Evolutionary conservation across 2,113 vertebrate genomes (phyloP), one percentile per base, ranked within the genome.

Genomic region (Eptatretus burgeri): DNA sequence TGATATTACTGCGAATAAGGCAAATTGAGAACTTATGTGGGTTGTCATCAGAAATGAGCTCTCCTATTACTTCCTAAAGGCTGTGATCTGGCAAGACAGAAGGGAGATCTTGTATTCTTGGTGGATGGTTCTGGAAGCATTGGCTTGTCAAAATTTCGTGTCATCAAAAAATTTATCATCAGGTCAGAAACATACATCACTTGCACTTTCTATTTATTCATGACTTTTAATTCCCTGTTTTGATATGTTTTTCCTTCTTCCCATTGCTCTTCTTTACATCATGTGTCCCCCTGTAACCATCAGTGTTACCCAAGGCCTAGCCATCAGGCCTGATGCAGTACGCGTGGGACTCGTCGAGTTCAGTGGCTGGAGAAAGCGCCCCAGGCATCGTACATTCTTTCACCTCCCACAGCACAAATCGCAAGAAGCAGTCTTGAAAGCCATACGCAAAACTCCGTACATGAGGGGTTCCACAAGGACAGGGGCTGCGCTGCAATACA

Each of bases 71-170:
- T 41, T 7, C 27, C 7, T 41, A 3, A 41, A 41, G 27, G 27
- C 27, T 41, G 27, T 41, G 27, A 41, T 41, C 27, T 41, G 27
- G 27, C 27, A 41, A 41, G 27, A 41, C 27, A 41, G 27, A 41
- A 41, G 27, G 27, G 27, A 7, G 56, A 60, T 20, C 56, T 60
- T 60, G 56, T 60, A 2, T 60, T 60, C 56, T 20, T 60, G 11
- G 56, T 60, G n/a, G 56, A 60, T 60, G 56, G 56, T 60, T 60
- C 56, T 20, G n/a, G 56, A 20, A 60, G 56, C 56, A 60, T 60
- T 60, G 56, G 56, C n/a, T 11, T 11, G 11, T 11, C 56, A 60
- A 9, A 60, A 17, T 60, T 60, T 20, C n/a, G 20, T n/a, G 56
- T 17, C n/a, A 13, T 60, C 56, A n/a, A 20, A 60, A 9, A 60